Base-by-base conservation (phyloP, 1,140 invertebrate genomes). In the Teleopsis dalmanni region DNA sequence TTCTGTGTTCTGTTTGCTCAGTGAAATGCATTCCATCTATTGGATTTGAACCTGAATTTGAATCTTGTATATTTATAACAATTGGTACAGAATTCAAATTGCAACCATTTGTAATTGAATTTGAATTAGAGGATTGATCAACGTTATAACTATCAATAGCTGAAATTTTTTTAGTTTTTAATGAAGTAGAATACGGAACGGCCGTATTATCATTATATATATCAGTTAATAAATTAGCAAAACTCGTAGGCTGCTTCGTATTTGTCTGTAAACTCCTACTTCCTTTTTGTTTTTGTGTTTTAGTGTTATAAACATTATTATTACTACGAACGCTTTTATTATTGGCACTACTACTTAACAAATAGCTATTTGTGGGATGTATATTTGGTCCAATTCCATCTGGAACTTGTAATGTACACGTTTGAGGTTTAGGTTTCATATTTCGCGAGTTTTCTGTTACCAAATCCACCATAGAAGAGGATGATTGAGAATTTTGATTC, bases 41-140 rank as follows among this genome's bases (percentile, higher is more conserved):
- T 38, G 62, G 55, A 38, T 54, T 59, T 4, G 65, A 62, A 54
- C 63, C 55, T 13, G 64, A 67, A 52, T 67, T 65, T 0, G 64
- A 60, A 7, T 56, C 64, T 31, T 52, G 44, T 35, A 67, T 62
- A 44, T 67, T 58, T 45, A 67, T 67, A 3, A 66, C 52, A 51
- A 63, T 61, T 6, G 60, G 47, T 9, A 47, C 37, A 23, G 57
- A 50, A 22, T 55, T 48, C n/a, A 43, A 44, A 29, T 54, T 59
- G 13, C 66, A 59, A 38, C 68, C 72, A 35, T 62, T 60, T 37
- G 60, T 48, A 47, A 67, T 59, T 3, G 57, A 57, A 19, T 50
- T 42, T 3, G 55, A 56, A 47, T 57, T 59, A 3, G 49, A 34
- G 1, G 60, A 59, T 10, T 53, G 51, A 7, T 62, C 60, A 35